phyloP scores from a whole-genome alignment of 2,797 vertebrate species.

The Gorsachius magnificus region DNA sequence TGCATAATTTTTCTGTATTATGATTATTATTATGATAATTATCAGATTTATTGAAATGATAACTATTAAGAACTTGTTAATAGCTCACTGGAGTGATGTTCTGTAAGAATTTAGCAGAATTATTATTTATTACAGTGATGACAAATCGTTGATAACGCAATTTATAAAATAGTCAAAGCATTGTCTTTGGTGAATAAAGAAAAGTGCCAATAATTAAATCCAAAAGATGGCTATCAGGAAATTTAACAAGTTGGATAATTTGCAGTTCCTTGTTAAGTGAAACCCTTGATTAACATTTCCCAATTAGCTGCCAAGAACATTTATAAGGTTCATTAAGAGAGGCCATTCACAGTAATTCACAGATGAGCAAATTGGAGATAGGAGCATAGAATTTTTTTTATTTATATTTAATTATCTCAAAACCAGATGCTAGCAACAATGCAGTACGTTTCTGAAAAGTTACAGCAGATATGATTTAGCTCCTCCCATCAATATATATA shows the following conservation, averaged over 20 bases:
- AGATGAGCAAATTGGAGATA: not conserved
- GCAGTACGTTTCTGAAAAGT: not conserved
- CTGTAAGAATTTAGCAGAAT: constrained; percentile 3
- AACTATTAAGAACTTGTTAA: constrained; percentile 38
- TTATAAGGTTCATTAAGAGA: constrained; percentile 10
- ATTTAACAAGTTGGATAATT: constrained; percentile 45
- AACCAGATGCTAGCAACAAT: not conserved
- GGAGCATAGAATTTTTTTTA: constrained; percentile 58
- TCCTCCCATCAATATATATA: not conserved
- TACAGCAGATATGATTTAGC: not conserved
- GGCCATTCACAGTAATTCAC: not conserved
- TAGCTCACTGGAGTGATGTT: constrained; percentile 7
- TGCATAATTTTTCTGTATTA: not conserved
- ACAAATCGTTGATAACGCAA: constrained; percentile 42
- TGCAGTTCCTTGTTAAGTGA: constrained; percentile 27
- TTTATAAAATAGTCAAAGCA: constrained; percentile 14
- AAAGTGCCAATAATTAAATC: constrained; percentile 17
- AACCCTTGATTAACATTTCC: constrained; percentile 46
- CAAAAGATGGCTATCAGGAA: not conserved
- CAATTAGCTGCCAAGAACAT: constrained; percentile 19
- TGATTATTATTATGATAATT: not conserved
- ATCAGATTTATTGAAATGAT: constrained; percentile 32
- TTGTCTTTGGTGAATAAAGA: constrained; percentile 10
- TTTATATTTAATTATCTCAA: constrained; percentile 63
- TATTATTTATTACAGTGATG: constrained; percentile 44